Evolutionary conservation across 2,797 vertebrate species (phyloP).

Genomic region (Garrulus glandarius): DNA sequence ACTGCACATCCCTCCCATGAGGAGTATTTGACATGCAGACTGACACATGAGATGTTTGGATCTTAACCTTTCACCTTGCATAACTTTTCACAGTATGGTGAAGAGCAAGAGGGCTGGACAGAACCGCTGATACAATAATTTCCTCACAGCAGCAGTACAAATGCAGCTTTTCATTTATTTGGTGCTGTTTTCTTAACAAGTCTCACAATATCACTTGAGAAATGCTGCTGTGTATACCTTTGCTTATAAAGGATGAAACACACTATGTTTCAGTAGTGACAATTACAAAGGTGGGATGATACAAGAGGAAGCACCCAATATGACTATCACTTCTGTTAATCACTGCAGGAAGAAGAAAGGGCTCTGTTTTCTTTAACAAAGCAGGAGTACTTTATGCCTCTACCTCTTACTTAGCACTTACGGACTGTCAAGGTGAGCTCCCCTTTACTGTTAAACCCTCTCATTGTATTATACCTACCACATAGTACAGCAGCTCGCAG

Average conservation of each 20-base stretch:
- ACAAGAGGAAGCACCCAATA: not conserved
- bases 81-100: not conserved
- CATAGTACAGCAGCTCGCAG: not conserved
- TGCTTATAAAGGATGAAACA: not conserved
- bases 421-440: not conserved
- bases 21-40: not conserved
- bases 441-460: not conserved
- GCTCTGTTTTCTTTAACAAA: not conserved
- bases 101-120: not conserved
- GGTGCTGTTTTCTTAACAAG: not conserved
- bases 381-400: not conserved
- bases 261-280: not conserved
- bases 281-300: not conserved
- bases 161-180: not conserved
- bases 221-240: not conserved
- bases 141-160: not conserved
- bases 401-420: not conserved
- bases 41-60: not conserved
- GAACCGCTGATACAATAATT: not conserved
- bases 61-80: not conserved
- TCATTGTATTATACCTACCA: not conserved
- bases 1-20: fast-evolving
- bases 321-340: not conserved
- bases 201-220: not conserved
- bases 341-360: not conserved